A percentile compares a stretch with the other conserved stretches of the same genome.
These are phyloP conservation scores for Myoxocephalus aenaeus DNA, from an alignment of 2,797 vertebrate species.

Conservation along the genomic window DNA sequence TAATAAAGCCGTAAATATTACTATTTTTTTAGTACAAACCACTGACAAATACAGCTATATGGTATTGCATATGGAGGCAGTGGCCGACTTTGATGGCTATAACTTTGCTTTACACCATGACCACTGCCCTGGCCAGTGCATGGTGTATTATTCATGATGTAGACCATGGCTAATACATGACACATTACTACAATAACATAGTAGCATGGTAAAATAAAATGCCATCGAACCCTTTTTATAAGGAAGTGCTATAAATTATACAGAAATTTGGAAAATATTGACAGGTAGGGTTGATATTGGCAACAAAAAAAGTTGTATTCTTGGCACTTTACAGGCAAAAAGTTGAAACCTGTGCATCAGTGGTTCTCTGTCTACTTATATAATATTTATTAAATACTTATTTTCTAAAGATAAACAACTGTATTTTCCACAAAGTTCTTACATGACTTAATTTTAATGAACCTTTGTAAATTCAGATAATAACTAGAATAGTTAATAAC, in stretches of 20 bases:
- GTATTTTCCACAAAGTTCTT: background rate
- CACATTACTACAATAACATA: background rate
- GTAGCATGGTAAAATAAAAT: background rate
- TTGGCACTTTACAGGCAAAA: background rate
- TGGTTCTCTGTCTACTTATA: background rate
- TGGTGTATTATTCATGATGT: background rate
- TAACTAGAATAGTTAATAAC: background rate
- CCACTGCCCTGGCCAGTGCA: background rate
- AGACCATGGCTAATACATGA: background rate
- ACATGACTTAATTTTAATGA: background rate
- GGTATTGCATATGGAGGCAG: background rate
- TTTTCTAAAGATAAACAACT: background rate
- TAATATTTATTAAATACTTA: background rate
- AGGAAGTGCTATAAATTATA: no score
- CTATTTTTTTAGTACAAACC: constrained; percentile 1
- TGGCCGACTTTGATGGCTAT: background rate
- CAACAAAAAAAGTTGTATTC: background rate
- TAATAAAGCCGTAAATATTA: background rate
- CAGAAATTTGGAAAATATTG: background rate
- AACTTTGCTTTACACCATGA: background rate
- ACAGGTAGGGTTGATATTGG: background rate
- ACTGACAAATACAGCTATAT: background rate
- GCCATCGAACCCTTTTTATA: background rate
- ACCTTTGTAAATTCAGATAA: background rate
- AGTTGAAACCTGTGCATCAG: background rate